Conservation (phyloP, 2,113 vertebrate species). For the Corythoichthys haematopterus region DNA sequence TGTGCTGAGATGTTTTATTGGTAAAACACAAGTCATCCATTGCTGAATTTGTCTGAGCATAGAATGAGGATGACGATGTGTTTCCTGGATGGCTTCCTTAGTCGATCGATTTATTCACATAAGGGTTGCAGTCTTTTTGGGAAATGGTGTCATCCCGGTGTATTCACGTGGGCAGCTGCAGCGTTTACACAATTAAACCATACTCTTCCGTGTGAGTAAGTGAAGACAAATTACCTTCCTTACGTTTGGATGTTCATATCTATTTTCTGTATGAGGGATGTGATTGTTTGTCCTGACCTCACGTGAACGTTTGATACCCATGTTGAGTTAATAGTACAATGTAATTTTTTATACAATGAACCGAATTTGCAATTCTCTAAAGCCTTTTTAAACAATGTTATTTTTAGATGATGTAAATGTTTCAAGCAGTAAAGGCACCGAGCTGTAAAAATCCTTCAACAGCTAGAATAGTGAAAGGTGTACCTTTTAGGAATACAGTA, state of each 20-base stretch:
- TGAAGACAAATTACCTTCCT: not conserved
- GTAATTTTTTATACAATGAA: constrained; percentile 22
- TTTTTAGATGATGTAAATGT: constrained; percentile 58
- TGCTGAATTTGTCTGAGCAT: constrained; percentile 1
- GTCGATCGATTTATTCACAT: constrained; percentile 33
- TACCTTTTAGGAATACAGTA: not conserved
- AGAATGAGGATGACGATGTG: constrained; percentile 11
- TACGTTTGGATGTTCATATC: not conserved
- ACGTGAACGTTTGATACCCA: constrained; percentile 4
- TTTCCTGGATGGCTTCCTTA: constrained; percentile 39
- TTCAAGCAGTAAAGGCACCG: constrained; percentile 17
- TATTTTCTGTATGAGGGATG: constrained; percentile 3
- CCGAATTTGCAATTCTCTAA: constrained; percentile 46
- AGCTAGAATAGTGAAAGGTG: not conserved
- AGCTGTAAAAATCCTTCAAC: not conserved
- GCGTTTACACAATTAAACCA: not conserved
- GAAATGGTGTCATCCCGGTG: constrained; percentile 26
- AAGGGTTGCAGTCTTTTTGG: constrained; percentile 41
- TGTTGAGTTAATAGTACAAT: constrained; percentile 4
- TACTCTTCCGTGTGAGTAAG: not conserved
- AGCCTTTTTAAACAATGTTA: constrained; percentile 38
- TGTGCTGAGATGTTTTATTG: constrained; percentile 3
- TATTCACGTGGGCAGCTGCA: constrained; percentile 20
- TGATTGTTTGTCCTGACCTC: not conserved
- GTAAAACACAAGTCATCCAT: constrained; percentile 1